Evolutionary conservation across 1,140 invertebrate species (phyloP), one percentile per base, ranked within the genome.

Genomic region (Hylaeus volcanicus): DNA sequence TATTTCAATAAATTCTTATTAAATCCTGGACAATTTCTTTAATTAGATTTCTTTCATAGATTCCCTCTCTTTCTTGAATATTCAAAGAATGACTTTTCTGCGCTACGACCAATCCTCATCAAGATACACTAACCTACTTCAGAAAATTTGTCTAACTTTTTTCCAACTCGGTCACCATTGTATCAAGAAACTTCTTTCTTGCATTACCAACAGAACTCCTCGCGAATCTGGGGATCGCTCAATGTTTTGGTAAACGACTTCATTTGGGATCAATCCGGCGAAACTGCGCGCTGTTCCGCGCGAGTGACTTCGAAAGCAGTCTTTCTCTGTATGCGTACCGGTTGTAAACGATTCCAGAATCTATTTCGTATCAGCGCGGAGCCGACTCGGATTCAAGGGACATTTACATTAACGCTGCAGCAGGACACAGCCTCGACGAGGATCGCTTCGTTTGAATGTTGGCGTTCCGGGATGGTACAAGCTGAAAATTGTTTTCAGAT

Each of bases 401-500:
- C 51, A 51, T 1, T 75, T 15, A 39, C 14, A 6, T 65, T 74
- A 64, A 64, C 15, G 48, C 2, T 41, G 15, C 0, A 12, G 1
- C 0, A 45, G 3, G 8, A 60, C 26, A 26, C 26, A 26, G 26
- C 26, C 26, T 26, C 26, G 26, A 26, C 26, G 15, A 6, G 45
- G 6, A 37, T 12, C 64, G n/a, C n/a, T 73, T 73, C 58, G 26
- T 11, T 5, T 26, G 51, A 53, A 70, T 11, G 39, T 39, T 9
- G 15, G 15, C 5, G 56, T 41, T 51, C 45, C 51, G 3, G n/a
- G 11, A 26, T 26, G 26, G 12, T 26, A 75, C 14, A 26, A 45
- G 58, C 9, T 6, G 64, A 69, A 68, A 73, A 58, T 64, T 85
- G 72, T 81, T 43, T 61, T 68, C 60, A 51, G n/a, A 75, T 78